A percentile compares a stretch with the other conserved stretches of the same genome.
Conservation (phyloP, 2,113 vertebrate species). For the Ceyx cyanopectus region DNA sequence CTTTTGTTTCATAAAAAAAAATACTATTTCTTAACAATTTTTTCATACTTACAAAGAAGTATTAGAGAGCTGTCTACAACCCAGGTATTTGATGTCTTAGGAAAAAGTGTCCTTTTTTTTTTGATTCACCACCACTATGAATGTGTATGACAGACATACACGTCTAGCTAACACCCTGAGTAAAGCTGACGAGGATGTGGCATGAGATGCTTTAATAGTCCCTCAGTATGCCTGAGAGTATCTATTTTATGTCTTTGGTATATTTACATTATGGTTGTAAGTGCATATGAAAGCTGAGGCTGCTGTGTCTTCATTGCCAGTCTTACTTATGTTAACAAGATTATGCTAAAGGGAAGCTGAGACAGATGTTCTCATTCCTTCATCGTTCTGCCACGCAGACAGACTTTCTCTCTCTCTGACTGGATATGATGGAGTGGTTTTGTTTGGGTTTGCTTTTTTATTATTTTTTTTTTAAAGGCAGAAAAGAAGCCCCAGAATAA, state of each 20-base stretch:
- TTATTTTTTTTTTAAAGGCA: neutral
- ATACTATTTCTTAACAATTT: neutral
- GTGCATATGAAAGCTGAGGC: neutral
- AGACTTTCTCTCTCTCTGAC: neutral
- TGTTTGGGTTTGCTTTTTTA: too few relatives aligned
- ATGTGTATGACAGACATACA: neutral
- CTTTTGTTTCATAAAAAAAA: neutral
- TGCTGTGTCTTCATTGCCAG: neutral
- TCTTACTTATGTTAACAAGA: neutral
- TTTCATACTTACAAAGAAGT: neutral
- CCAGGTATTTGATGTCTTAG: accelerated
- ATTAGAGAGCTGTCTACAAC: neutral
- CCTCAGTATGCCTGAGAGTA: neutral
- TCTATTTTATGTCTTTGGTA: neutral
- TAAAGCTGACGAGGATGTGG: neutral
- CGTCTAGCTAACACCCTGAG: neutral
- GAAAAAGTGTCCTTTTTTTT: neutral
- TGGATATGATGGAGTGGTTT: neutral
- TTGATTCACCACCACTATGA: neutral
- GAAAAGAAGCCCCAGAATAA: neutral
- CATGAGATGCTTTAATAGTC: neutral
- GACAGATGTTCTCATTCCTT: neutral
- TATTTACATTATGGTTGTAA: neutral
- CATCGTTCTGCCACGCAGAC: neutral
- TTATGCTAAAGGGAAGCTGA: neutral